A percentile compares a stretch with the other conserved stretches of the same genome.
phyloP scores from a whole-genome alignment of 2,888 invertebrate species.

The Megalurothrips usitatus region DNA sequence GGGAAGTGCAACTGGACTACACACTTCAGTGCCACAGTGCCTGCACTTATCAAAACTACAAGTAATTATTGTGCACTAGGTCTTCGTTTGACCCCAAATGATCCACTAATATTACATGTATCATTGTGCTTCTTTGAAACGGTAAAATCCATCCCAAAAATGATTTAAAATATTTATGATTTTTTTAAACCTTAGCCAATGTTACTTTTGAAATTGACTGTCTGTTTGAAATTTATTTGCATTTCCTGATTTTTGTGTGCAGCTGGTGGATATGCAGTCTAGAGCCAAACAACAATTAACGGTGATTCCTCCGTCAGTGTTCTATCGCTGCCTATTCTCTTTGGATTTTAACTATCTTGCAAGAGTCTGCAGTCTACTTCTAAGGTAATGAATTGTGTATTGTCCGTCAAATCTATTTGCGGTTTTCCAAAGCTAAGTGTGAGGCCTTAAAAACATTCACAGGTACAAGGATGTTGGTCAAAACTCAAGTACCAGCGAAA shows the following conservation, averaged over 20 bases:
- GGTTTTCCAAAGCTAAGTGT: neutral
- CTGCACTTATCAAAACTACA: neutral
- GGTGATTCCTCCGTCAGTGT: slow-evolving; percentile 30
- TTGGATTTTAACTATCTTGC: slow-evolving; percentile 19
- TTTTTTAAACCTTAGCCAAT: too few relatives aligned
- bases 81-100: slow-evolving; percentile 1
- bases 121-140: slow-evolving; percentile 30
- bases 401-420: neutral
- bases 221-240: too few relatives aligned
- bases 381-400: slow-evolving; percentile 27
- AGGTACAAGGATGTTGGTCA: too few relatives aligned
- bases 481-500: neutral
- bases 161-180: too few relatives aligned
- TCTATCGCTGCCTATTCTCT: slow-evolving; percentile 31
- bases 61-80: slow-evolving; percentile 28
- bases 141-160: slow-evolving; percentile 20
- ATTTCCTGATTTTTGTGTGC: too few relatives aligned
- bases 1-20: neutral
- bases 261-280: neutral
- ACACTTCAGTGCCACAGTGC: neutral
- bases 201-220: too few relatives aligned
- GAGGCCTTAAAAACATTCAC: neutral
- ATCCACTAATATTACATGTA: slow-evolving; percentile 27
- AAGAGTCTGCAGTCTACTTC: slow-evolving; percentile 28
- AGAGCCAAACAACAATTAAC: neutral